Percentiles rank a stretch among this genome's conserved stretches.
Evolutionary conservation across 2,113 vertebrate genomes (phyloP).

Genomic region (Theristicus caerulescens): DNA sequence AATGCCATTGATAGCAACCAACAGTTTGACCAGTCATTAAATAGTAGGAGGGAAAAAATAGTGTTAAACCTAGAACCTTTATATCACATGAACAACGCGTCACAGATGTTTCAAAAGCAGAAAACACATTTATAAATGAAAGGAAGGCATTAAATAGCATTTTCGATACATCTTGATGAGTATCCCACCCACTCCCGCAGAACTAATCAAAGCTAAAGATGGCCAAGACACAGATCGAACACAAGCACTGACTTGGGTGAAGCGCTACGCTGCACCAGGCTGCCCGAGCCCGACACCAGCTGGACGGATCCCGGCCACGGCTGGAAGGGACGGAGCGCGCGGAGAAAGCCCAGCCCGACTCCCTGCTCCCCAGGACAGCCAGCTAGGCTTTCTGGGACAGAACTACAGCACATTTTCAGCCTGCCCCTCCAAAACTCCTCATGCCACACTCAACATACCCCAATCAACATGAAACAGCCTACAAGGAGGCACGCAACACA

Average conservation of each 20-base stretch:
- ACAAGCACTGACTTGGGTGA: accelerated
- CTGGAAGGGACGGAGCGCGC: neutral
- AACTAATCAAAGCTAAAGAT: too few species aligned
- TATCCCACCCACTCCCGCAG: neutral
- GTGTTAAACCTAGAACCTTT: neutral
- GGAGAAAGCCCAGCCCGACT: neutral
- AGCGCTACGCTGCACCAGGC: neutral
- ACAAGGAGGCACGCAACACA: neutral
- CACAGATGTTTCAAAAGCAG: neutral
- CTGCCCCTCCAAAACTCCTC: neutral
- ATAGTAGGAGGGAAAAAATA: neutral
- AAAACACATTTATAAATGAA: neutral
- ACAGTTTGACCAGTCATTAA: neutral
- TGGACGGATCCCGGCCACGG: accelerated
- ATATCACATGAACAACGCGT: neutral
- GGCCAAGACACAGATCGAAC: neutral
- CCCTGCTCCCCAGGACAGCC: neutral
- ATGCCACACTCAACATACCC: neutral
- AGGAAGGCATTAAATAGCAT: neutral
- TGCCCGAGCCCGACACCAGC: neutral
- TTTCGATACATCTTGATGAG: neutral
- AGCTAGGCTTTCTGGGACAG: neutral
- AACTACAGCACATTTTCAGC: neutral
- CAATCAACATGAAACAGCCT: accelerated
- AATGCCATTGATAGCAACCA: neutral